phyloP scores from a whole-genome alignment of 2,888 invertebrate genomes.

The Melikaiella ostensackeni region DNA sequence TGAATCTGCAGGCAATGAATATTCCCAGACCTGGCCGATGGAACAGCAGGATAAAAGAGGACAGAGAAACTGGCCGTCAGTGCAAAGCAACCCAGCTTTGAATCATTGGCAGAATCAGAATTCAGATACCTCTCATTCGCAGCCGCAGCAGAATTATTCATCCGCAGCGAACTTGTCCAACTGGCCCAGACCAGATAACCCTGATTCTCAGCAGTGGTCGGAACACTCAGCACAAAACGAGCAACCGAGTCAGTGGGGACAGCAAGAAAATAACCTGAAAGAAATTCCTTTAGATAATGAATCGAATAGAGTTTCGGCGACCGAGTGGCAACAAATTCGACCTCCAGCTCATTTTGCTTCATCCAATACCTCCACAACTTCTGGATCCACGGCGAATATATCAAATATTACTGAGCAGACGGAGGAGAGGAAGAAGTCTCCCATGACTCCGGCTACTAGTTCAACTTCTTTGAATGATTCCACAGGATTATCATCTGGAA shows the following conservation, averaged over 20 bases:
- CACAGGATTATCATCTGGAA: slow-evolving; percentile 49
- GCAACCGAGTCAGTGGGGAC: slow-evolving; percentile 46
- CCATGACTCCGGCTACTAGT: slow-evolving; percentile 58
- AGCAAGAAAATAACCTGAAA: slow-evolving; percentile 42
- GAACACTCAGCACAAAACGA: slow-evolving; percentile 40
- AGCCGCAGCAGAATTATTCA: slow-evolving; percentile 49
- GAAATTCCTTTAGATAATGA: slow-evolving; percentile 51
- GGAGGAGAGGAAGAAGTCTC: slow-evolving; percentile 64
- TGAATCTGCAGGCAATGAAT: slow-evolving; percentile 53
- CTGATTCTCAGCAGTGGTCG: slow-evolving; percentile 43
- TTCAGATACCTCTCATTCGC: slow-evolving; percentile 56
- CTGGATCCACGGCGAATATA: slow-evolving; percentile 61
- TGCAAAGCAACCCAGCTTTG: slow-evolving; percentile 45
- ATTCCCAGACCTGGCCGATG: slow-evolving; percentile 57
- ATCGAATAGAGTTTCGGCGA: slow-evolving; percentile 52
- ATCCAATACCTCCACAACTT: slow-evolving; percentile 57
- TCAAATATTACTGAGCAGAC: slow-evolving; percentile 56
- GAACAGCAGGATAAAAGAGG: slow-evolving; percentile 49
- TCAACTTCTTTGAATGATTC: slow-evolving; percentile 62
- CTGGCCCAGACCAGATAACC: slow-evolving; percentile 46
- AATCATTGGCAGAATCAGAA: slow-evolving; percentile 64
- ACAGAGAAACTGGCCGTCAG: slow-evolving; percentile 48
- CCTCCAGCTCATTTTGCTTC: slow-evolving; percentile 58
- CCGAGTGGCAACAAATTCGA: slow-evolving; percentile 62
- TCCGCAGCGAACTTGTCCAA: slow-evolving; percentile 44